A percentile compares a stretch with the other conserved stretches of the same genome.
Evolutionary conservation across 1,140 invertebrate genomes (phyloP).

Genomic region (Sitophilus oryzae): DNA sequence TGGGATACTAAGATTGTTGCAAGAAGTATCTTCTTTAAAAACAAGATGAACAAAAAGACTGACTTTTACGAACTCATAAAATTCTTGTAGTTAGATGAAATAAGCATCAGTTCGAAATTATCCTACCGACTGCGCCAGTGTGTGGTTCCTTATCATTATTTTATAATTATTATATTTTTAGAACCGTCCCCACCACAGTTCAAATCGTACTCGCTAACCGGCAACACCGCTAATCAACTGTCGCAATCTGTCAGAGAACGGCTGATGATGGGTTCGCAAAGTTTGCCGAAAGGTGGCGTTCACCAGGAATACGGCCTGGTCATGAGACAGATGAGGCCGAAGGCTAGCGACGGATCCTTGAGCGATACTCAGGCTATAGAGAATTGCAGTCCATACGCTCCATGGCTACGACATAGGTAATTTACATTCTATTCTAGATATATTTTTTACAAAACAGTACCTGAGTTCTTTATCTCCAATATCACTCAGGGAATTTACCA

Average conservation of each 20-base stretch:
- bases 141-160: too few species aligned
- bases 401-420: constrained; percentile 63
- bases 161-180: constrained; percentile 19
- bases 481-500: too few species aligned
- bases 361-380: constrained; percentile 69
- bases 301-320: constrained; percentile 45
- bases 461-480: too few species aligned
- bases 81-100: too few species aligned
- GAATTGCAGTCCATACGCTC: constrained; percentile 60
- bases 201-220: constrained; percentile 74
- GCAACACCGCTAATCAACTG: constrained; percentile 72
- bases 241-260: constrained; percentile 78
- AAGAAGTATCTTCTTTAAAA: too few species aligned
- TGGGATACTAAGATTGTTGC: too few species aligned
- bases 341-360: constrained; percentile 68
- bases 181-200: constrained; percentile 50
- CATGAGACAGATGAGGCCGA: constrained; percentile 50
- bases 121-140: too few species aligned
- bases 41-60: too few species aligned
- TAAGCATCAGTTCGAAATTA: too few species aligned
- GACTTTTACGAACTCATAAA: too few species aligned
- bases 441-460: too few species aligned
- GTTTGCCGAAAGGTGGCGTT: constrained; percentile 69
- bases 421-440: too few species aligned
- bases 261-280: constrained; percentile 71